A percentile compares a stretch with the other conserved stretches of the same genome.
Evolutionary conservation across 2,113 vertebrate genomes (phyloP).

Genomic region (Diadophis punctatus): DNA sequence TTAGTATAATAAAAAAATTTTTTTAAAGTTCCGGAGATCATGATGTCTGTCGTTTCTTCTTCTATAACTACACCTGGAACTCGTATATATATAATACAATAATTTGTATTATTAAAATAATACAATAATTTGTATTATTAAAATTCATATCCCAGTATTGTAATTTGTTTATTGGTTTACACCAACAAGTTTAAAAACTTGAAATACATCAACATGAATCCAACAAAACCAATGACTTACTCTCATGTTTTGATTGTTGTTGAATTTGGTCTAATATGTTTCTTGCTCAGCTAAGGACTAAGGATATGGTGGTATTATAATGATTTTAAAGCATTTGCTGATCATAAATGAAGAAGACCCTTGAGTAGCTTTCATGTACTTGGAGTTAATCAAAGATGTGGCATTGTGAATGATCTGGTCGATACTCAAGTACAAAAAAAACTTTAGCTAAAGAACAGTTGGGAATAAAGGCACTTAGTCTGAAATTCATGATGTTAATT

Average conservation of each 20-base stretch:
- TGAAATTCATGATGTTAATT: slow-evolving; percentile 11
- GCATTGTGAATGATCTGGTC: slow-evolving; percentile 8
- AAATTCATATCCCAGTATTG: neutral
- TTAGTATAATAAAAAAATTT: too few relatives aligned
- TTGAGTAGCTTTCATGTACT: slow-evolving; percentile 24
- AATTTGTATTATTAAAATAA: too few relatives aligned
- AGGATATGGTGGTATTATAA: slow-evolving; percentile 5
- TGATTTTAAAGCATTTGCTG: slow-evolving; percentile 26
- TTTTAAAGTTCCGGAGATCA: too few relatives aligned
- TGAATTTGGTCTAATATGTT: neutral
- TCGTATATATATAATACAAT: too few relatives aligned
- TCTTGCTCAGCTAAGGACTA: neutral
- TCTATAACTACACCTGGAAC: too few relatives aligned
- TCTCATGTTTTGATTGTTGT: neutral
- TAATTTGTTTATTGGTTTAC: neutral
- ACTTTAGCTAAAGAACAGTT: neutral
- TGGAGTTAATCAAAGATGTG: slow-evolving; percentile 30
- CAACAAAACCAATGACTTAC: neutral
- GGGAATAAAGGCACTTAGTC: slow-evolving; percentile 7
- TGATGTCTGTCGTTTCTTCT: too few relatives aligned
- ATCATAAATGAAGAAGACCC: slow-evolving; percentile 17
- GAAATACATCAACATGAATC: neutral
- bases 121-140: neutral
- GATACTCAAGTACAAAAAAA: slow-evolving; percentile 18
- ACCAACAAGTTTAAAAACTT: neutral